Percentiles rank a stretch among this genome's conserved stretches.
Evolutionary conservation across 2,113 vertebrate genomes (phyloP).

Genomic region (Psophia crepitans): DNA sequence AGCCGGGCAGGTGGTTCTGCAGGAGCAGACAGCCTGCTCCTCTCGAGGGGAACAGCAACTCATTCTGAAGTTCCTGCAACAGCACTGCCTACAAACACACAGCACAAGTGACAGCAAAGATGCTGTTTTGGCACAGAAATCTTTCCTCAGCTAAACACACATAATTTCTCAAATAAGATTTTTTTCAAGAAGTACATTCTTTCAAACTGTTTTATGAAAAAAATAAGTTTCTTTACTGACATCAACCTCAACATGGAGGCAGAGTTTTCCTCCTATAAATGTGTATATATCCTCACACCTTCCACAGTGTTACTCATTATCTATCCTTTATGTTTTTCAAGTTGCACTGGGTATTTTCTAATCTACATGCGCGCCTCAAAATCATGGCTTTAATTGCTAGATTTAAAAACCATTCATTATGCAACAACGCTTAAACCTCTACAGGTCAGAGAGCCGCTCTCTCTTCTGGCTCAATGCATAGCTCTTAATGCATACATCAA

Average conservation of each 20-base stretch:
- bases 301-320: not conserved
- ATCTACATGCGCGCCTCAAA: rapidly evolving
- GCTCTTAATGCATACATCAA: not conserved
- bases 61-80: not conserved
- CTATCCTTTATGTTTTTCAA: not conserved
- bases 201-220: not conserved
- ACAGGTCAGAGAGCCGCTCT: not conserved
- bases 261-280: not conserved
- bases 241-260: rapidly evolving
- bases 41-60: not conserved
- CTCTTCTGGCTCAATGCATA: not conserved
- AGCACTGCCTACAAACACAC: not conserved
- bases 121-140: not conserved
- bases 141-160: not conserved
- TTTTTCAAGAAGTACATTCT: not conserved
- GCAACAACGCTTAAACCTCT: not conserved
- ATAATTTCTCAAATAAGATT: not conserved
- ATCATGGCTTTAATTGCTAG: not conserved
- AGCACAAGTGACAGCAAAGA: not conserved
- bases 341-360: not conserved
- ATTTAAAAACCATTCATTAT: not conserved
- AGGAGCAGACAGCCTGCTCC: not conserved
- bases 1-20: rapidly evolving
- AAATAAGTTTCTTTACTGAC: not conserved
- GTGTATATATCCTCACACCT: not conserved